These are phyloP conservation scores for Zootermopsis nevadensis DNA, from an alignment of 2,888 invertebrate species.

Conservation along the genomic window DNA sequence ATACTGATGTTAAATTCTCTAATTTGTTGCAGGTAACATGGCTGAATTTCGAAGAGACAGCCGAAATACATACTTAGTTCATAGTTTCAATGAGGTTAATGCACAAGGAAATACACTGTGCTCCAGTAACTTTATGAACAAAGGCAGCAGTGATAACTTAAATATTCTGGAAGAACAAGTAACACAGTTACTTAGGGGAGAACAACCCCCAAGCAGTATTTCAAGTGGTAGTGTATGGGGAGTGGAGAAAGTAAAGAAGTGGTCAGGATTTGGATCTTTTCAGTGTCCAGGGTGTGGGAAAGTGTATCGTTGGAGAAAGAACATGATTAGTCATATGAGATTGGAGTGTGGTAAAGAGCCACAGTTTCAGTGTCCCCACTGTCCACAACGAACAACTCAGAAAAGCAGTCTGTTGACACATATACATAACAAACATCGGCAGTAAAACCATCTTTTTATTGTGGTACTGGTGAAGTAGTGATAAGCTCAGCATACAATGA, in stretches of 20 bases:
- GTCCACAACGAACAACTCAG: slow-evolving; percentile 59
- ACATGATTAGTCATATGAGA: slow-evolving; percentile 57
- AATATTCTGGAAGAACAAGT: slow-evolving; percentile 8
- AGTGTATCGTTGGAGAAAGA: slow-evolving; percentile 56
- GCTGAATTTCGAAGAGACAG: neutral
- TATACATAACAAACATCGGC: slow-evolving; percentile 30
- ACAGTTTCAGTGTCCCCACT: slow-evolving; percentile 60
- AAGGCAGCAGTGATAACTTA: neutral
- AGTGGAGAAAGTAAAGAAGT: neutral
- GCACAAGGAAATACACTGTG: neutral
- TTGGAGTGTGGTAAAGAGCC: slow-evolving; percentile 58
- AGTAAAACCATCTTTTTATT: neutral
- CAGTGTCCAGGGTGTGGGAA: slow-evolving; percentile 61
- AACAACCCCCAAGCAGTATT: neutral
- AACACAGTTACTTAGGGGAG: neutral
- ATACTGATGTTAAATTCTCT: neutral
- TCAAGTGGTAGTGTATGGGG: neutral
- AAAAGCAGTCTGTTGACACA: slow-evolving; percentile 52
- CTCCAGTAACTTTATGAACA: neutral
- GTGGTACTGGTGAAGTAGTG: neutral
- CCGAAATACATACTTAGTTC: neutral
- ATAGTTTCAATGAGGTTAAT: neutral
- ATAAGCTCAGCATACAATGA: too few species aligned
- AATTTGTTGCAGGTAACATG: neutral
- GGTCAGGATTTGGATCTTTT: slow-evolving; percentile 41